phyloP scores from a whole-genome alignment of 2,888 invertebrate species.

The Noctua pronuba region DNA sequence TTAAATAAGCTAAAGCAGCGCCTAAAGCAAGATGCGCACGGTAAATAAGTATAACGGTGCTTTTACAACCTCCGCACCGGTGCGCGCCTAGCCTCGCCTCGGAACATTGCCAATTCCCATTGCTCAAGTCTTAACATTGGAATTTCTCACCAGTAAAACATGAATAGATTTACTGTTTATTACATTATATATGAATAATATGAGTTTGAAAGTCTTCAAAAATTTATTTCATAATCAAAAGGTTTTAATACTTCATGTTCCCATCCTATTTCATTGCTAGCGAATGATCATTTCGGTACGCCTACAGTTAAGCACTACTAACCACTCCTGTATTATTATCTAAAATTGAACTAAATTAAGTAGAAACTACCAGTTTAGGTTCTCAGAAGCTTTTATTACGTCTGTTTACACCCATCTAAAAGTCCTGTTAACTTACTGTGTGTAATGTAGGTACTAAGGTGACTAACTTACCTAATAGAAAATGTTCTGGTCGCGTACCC shows the following conservation, averaged over 20 bases:
- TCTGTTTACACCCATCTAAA: neutral
- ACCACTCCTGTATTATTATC: constrained; percentile 4
- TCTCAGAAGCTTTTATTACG: constrained; percentile 6
- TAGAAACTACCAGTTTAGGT: neutral
- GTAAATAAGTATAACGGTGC: constrained; percentile 89
- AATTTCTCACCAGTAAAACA: constrained; percentile 87
- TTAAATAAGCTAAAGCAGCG: constrained; percentile 83
- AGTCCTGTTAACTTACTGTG: constrained; percentile 8
- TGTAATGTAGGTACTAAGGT: neutral
- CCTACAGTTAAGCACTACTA: constrained; percentile 9
- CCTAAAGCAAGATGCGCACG: constrained; percentile 88
- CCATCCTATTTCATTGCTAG: constrained; percentile 74
- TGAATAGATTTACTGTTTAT: constrained; percentile 85
- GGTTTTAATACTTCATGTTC: constrained; percentile 51
- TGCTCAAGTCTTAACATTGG: constrained; percentile 86
- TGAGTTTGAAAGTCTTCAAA: constrained; percentile 56
- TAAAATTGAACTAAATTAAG: constrained; percentile 6
- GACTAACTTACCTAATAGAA: neutral
- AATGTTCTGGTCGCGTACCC: neutral
- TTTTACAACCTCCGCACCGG: constrained; percentile 87
- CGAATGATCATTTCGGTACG: constrained; percentile 19
- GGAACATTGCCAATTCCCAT: constrained; percentile 89
- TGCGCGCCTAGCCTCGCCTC: constrained; percentile 82
- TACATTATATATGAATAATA: constrained; percentile 71
- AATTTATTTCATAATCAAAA: constrained; percentile 65